phyloP scores from a whole-genome alignment of 2,113 vertebrate genomes.

The Eclectus roratus region DNA sequence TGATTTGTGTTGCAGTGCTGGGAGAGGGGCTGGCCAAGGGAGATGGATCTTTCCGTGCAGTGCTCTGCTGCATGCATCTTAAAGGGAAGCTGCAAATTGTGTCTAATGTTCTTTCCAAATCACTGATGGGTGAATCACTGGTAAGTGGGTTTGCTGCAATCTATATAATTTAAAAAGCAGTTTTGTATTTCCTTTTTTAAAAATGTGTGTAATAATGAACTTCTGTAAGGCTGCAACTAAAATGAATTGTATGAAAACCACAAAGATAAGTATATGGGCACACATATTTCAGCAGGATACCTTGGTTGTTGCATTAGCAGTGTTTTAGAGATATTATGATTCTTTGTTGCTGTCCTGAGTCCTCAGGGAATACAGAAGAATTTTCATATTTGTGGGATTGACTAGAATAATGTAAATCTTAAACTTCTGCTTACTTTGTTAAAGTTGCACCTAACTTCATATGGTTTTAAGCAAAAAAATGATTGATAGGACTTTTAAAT shows the following conservation, averaged over 20 bases:
- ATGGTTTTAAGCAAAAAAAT: background rate
- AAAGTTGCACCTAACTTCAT: background rate
- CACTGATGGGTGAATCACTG: conserved; percentile 94
- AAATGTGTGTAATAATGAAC: background rate
- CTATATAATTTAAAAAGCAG: background rate
- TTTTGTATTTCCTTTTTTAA: background rate
- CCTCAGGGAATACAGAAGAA: background rate
- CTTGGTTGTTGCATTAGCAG: background rate
- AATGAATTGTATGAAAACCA: background rate
- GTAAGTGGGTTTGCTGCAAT: conserved; percentile 75
- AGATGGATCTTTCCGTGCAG: conserved; percentile 86
- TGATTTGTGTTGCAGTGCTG: conserved; percentile 82
- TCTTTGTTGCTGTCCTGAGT: background rate
- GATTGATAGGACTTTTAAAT: background rate
- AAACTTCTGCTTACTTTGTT: background rate
- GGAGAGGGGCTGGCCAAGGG: conserved; percentile 88
- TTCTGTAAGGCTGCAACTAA: background rate
- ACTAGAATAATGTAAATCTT: background rate
- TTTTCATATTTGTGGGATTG: background rate
- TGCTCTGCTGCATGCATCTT: conserved; percentile 91
- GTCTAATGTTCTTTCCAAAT: conserved; percentile 90
- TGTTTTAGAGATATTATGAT: background rate
- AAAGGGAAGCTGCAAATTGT: conserved; percentile 95
- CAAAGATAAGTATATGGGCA: background rate
- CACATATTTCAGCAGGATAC: background rate